phyloP scores from a whole-genome alignment of 2,888 invertebrate genomes.

The Phania funesta region DNA sequence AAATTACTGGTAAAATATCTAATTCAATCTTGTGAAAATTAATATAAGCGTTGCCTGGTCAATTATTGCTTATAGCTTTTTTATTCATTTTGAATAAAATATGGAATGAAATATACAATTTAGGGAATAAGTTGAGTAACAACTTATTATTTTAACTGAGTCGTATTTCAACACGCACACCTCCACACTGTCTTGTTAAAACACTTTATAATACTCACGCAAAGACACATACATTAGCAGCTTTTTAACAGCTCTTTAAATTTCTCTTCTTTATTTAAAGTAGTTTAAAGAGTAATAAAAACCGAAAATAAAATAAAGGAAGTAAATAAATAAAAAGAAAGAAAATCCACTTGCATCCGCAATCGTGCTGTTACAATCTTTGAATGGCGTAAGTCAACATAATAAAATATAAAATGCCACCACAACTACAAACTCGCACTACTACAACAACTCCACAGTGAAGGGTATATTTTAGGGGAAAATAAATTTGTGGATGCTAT shows the following conservation, averaged over 20 bases:
- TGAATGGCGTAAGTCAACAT: constrained; percentile 10
- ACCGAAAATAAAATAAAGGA: background rate
- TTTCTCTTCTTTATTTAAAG: constrained; percentile 6
- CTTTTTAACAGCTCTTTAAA: background rate
- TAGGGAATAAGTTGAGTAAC: no score
- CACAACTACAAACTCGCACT: background rate
- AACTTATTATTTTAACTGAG: no score
- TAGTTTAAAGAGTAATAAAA: constrained; percentile 29
- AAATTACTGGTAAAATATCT: no score
- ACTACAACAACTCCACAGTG: background rate
- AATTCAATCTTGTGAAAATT: no score
- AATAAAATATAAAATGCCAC: constrained; percentile 31
- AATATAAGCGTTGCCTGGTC: no score
- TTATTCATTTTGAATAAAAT: no score
- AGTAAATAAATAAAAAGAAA: constrained; percentile 18
- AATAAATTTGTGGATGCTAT: no score
- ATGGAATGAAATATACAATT: no score
- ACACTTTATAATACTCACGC: background rate
- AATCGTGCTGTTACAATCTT: constrained; percentile 42
- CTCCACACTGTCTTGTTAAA: background rate
- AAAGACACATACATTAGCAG: background rate
- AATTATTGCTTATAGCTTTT: no score
- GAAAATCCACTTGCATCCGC: constrained; percentile 35
- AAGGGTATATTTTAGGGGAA: background rate
- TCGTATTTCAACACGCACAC: background rate